A percentile compares a stretch with the other conserved stretches of the same genome.
Evolutionary conservation across 2,888 invertebrate genomes (phyloP).

Genomic region (Dryocosmus kuriphilus): DNA sequence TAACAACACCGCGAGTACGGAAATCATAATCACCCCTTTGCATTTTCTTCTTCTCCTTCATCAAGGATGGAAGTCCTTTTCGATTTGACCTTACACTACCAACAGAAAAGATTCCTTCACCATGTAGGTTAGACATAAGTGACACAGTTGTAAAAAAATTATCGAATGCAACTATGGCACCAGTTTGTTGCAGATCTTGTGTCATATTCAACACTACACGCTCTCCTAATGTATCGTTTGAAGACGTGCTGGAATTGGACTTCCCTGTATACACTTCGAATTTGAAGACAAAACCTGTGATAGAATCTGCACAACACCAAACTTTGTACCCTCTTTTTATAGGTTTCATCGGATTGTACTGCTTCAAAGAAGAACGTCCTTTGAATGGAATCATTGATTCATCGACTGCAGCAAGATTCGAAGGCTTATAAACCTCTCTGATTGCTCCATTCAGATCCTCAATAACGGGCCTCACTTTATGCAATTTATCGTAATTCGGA

Average conservation of each 20-base stretch:
- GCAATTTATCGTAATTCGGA: slow-evolving; percentile 46
- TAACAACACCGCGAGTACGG: slow-evolving; percentile 36
- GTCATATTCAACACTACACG: slow-evolving; percentile 43
- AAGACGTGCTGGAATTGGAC: slow-evolving; percentile 36
- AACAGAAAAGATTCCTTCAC: slow-evolving; percentile 45
- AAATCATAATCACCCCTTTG: slow-evolving; percentile 43
- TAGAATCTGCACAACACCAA: too few species aligned
- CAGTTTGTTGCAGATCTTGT: slow-evolving; percentile 27
- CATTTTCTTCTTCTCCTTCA: slow-evolving; percentile 45
- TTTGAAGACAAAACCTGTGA: slow-evolving; percentile 46
- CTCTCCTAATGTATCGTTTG: too few species aligned
- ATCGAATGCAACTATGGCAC: slow-evolving; percentile 45
- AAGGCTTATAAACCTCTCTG: slow-evolving; percentile 36
- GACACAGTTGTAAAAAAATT: slow-evolving; percentile 44
- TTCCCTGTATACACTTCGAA: slow-evolving; percentile 46
- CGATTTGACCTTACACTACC: slow-evolving; percentile 43
- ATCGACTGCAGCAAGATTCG: slow-evolving; percentile 43
- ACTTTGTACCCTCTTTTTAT: too few species aligned
- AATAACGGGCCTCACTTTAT: slow-evolving; percentile 46
- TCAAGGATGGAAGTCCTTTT: slow-evolving; percentile 45
- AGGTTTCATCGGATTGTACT: slow-evolving; percentile 48
- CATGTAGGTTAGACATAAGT: slow-evolving; percentile 39
- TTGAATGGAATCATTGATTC: slow-evolving; percentile 48
- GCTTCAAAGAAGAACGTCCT: slow-evolving; percentile 43
- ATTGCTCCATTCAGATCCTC: slow-evolving; percentile 38